Evolutionary conservation across 2,797 vertebrate species (phyloP).

Genomic region (Parauchenoglanis ngamensis): DNA sequence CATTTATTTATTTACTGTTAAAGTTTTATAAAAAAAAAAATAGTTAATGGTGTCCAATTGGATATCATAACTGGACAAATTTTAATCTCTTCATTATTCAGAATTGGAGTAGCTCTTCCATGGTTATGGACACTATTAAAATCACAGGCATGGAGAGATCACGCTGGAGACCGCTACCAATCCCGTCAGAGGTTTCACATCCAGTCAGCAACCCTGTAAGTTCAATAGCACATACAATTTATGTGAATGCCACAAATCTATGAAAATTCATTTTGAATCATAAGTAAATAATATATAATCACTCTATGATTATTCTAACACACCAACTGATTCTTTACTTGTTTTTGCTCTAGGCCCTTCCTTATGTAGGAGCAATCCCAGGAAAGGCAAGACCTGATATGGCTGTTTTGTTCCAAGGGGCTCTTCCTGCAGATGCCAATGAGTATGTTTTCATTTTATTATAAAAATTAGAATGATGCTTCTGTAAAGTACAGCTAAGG

Average conservation of each 20-base stretch:
- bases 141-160: neutral
- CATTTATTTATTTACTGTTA: neutral
- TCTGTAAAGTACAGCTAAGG: neutral
- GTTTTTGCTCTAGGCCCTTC: constrained; percentile 17
- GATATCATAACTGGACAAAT: neutral
- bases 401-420: constrained; percentile 39
- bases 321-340: neutral
- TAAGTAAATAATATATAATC: neutral
- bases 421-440: constrained; percentile 25
- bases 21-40: too few species aligned
- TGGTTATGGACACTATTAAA: neutral
- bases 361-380: constrained; percentile 24
- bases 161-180: neutral
- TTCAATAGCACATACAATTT: neutral
- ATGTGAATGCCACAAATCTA: too few species aligned
- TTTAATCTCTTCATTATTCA: neutral
- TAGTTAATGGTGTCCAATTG: too few species aligned
- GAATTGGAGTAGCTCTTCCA: constrained; percentile 16
- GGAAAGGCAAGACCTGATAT: constrained; percentile 30
- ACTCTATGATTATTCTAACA: neutral
- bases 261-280: neutral
- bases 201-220: constrained; percentile 10
- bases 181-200: neutral
- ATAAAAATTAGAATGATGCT: neutral
- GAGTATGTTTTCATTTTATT: constrained; percentile 7